Percentiles rank a stretch among this genome's conserved stretches.
phyloP scores from a whole-genome alignment of 2,797 vertebrate genomes.

The Hydrophis major region DNA sequence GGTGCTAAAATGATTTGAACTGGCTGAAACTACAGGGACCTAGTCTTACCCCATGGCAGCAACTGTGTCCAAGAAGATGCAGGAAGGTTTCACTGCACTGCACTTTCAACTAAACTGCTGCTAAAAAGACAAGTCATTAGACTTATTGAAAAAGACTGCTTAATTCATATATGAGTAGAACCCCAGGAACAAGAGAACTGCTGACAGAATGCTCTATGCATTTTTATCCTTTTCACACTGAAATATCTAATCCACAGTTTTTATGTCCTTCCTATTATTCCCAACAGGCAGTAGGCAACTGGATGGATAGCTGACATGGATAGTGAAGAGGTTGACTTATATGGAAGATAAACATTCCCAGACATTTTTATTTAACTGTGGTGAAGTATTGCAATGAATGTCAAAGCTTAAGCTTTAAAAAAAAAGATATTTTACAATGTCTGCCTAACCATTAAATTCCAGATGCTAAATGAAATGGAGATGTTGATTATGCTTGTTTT shows the following conservation, averaged over 20 bases:
- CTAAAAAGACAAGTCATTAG: constrained; percentile 24
- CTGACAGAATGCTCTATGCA: not conserved
- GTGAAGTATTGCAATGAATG: not conserved
- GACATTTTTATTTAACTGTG: not conserved
- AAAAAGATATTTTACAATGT: not conserved
- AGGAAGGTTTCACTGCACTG: constrained; percentile 36
- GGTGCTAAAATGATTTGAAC: constrained; percentile 58
- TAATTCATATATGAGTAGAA: constrained; percentile 3
- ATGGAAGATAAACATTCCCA: not conserved
- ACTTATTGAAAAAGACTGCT: constrained; percentile 10
- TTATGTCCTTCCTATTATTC: not conserved
- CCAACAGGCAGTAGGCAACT: not conserved
- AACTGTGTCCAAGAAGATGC: constrained; percentile 22
- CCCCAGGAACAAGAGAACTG: not conserved
- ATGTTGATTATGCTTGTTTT: not conserved
- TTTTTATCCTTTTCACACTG: not conserved
- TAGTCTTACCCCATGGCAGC: constrained; percentile 15
- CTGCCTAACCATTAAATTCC: not conserved
- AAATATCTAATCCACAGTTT: not conserved
- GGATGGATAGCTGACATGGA: not conserved
- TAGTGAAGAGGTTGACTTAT: not conserved
- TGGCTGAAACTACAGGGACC: constrained; percentile 46
- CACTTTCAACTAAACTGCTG: constrained; percentile 31
- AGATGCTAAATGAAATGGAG: not conserved
- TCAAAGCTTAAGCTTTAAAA: not conserved